Conservation (phyloP, 2,888 invertebrate genomes). For the Calameuta pallipes region DNA sequence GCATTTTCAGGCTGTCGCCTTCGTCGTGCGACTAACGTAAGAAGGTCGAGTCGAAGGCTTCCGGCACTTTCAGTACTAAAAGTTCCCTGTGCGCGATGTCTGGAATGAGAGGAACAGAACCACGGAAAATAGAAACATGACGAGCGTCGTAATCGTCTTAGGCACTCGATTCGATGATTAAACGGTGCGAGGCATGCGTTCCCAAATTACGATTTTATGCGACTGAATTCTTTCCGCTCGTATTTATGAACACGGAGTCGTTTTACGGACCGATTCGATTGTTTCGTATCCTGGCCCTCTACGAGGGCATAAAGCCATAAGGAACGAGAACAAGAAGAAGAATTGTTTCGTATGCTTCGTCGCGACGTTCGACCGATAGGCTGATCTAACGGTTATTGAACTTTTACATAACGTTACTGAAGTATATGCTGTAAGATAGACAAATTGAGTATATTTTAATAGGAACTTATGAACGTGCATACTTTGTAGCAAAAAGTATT, state of each 20-base stretch:
- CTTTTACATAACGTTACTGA: no score
- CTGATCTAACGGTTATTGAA: no score
- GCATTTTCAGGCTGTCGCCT: no score
- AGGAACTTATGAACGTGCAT: neutral
- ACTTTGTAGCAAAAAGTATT: neutral
- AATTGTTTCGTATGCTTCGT: no score
- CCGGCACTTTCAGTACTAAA: slow-evolving; percentile 32
- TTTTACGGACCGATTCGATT: neutral
- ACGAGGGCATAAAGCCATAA: no score
- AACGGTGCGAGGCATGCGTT: slow-evolving; percentile 10
- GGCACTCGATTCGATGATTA: slow-evolving; percentile 22
- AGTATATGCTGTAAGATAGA: no score
- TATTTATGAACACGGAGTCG: neutral
- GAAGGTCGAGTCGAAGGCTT: slow-evolving; percentile 42
- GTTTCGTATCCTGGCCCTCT: no score
- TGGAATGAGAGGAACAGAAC: slow-evolving; percentile 27
- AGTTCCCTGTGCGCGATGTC: neutral
- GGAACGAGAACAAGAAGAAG: no score
- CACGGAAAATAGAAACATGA: slow-evolving; percentile 16
- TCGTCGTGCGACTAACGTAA: neutral
- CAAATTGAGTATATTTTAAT: no score
- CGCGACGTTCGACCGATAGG: no score
- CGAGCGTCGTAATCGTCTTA: slow-evolving; percentile 10
- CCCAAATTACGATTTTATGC: neutral
- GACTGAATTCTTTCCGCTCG: neutral